Base-by-base conservation (phyloP, 2,888 invertebrate genomes). In the Agapostemon virescens region DNA sequence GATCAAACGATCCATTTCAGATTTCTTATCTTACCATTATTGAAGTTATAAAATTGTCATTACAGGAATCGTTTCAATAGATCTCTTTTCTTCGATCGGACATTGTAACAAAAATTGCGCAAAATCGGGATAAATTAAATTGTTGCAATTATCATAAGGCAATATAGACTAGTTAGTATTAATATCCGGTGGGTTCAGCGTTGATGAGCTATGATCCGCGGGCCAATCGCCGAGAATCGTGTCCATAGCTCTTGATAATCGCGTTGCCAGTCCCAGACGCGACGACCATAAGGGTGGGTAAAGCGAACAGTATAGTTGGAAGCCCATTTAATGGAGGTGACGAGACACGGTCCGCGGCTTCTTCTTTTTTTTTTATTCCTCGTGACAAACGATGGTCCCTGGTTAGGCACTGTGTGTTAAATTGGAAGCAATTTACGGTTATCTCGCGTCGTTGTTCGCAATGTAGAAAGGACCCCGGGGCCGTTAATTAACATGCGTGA, bases 401-500 rank as follows among this genome's bases (percentile, higher is more conserved):
- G 26, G 69, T 55, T 30, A 66, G 55, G 38, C 61, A 42, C 33
- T 52, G 79, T 61, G 69, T 55, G 81, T 74, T 81, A 81, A 81
- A 81, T 81, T 81, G 81, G 71, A 67, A 74, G 76, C 73, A 66
- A 82, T 82, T 81, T 66, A 70, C 82, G 68, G 63, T 82, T 82
- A 82, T 81, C 81, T 74, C 52, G 70, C 67, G 74, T 61, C 52
- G 69, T 74, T 80, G 81, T 74, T 70, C 67, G 52, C 81, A 73
- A 42, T 55, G 76, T 55, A 72, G 36, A 67, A 82, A 67, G 82
- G 77, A 52, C 49, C 52, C 36, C 4, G 20, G 52, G 45, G 36
- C 69, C 63, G 79, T 83, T 83, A 83, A 83, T 83, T 83, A 83
- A 79, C 83, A 83, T 69, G 83, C 85, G 81, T 79, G 85, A 76